phyloP scores from a whole-genome alignment of 2,888 invertebrate genomes.

The Synergus umbraculus region DNA sequence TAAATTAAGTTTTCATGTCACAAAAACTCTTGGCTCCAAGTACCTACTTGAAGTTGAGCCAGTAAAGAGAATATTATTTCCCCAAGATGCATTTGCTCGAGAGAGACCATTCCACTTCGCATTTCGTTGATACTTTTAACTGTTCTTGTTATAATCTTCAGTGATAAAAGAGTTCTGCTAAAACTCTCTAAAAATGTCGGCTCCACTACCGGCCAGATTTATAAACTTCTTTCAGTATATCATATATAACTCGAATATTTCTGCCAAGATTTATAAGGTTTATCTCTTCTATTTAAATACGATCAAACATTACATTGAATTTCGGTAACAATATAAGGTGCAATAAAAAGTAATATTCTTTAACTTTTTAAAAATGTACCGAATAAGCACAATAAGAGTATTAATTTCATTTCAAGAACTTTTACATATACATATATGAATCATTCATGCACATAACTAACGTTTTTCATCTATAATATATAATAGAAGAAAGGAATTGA shows the following conservation, averaged over 20 bases:
- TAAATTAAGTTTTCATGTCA: conserved; percentile 13
- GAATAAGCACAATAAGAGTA: background rate
- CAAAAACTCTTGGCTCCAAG: background rate
- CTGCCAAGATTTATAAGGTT: background rate
- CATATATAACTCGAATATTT: background rate
- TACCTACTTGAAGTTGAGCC: background rate
- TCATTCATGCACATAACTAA: too few species aligned
- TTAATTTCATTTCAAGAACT: background rate
- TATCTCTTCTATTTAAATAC: background rate
- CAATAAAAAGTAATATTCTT: background rate
- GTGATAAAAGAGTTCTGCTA: background rate
- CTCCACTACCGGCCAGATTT: background rate
- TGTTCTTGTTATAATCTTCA: conserved; percentile 4
- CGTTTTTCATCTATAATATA: background rate
- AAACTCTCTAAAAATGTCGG: background rate
- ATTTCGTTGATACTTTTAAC: conserved; percentile 3
- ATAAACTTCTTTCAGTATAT: background rate
- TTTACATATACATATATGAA: too few species aligned
- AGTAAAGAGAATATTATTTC: background rate
- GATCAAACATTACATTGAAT: background rate
- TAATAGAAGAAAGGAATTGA: background rate
- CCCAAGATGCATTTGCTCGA: background rate
- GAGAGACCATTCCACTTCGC: background rate
- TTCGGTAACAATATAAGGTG: background rate
- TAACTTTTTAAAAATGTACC: too few species aligned